Base-by-base conservation (phyloP, 1,140 invertebrate genomes). In the Homalodisca vitripennis region DNA sequence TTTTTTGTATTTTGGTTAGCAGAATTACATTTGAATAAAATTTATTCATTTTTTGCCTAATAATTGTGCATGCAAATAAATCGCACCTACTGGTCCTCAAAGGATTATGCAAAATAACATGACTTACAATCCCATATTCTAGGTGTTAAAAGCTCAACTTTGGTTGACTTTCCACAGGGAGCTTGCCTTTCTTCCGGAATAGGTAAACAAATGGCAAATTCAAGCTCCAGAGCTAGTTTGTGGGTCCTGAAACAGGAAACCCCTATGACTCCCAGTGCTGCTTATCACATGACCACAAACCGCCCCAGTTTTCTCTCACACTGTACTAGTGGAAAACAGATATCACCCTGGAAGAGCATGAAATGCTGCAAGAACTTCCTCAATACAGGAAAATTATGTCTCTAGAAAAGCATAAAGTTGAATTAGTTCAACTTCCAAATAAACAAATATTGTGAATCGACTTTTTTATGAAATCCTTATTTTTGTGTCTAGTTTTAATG, bases 131-230 rank as follows among this genome's bases (percentile, higher is more conserved):
- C 72, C 96, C 95, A 87, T 99, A 99, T 82, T 99, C 97, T 64
- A 97, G n/a, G 81, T 22, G 80, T 80, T 80, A 93, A 98, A 66
- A 82, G 81, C 57, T 88, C 84, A 57, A n/a, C n/a, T n/a, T n/a
- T 84, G 82, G 22, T 83, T 73, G 27, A 91, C 84, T 70, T 91
- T 83, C 41, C 98, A 97, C 0, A 97, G 96, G 62, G 99, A n/a
- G 82, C 83, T 99, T 99, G 32, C 97, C 97, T 75, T 91, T 91
- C 79, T n/a, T 99, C 99, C 63, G 97, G 84, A 22, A 98, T 88
- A 0, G 97, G 95, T n/a, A n/a, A n/a, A 1, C 96, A 83, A 82
- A 98, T 98, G 12, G 93, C 90, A 65, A 96, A 82, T 2, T 85
- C 83, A 1, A 98, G 78, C 72, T 91, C 86, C 10, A 89, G 79